phyloP scores from a whole-genome alignment of 1,140 invertebrate genomes.

The Andricus grossulariae region DNA sequence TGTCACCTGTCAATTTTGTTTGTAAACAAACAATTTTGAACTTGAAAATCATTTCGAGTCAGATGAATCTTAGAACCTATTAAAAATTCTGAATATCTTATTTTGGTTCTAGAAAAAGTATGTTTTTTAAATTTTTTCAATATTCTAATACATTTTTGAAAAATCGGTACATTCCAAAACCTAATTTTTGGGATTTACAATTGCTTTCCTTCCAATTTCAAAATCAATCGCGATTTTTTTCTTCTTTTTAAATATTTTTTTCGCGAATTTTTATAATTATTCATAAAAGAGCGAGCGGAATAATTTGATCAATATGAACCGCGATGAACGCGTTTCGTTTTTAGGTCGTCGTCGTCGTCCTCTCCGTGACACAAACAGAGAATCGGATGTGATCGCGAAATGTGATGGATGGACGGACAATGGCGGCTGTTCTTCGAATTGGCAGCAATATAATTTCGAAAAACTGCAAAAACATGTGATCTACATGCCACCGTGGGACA shows the following conservation, averaged over 20 bases:
- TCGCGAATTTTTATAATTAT: background rate
- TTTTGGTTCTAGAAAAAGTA: too few species aligned
- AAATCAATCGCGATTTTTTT: too few species aligned
- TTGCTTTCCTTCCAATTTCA: too few species aligned
- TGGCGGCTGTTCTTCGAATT: slow-evolving; percentile 55
- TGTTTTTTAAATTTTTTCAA: background rate
- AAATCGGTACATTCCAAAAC: slow-evolving; percentile 7
- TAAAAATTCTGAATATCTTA: too few species aligned
- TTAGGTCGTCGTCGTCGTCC: slow-evolving; percentile 5
- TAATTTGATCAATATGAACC: slow-evolving; percentile 6
- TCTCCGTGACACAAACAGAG: slow-evolving; percentile 5
- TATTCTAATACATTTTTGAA: background rate
- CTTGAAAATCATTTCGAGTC: too few species aligned
- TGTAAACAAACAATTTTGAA: background rate
- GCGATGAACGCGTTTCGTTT: slow-evolving; percentile 15
- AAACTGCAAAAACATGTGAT: slow-evolving; percentile 60
- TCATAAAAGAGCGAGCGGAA: background rate
- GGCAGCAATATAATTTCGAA: slow-evolving; percentile 46
- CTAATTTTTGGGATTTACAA: too few species aligned
- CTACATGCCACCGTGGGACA: slow-evolving; percentile 36
- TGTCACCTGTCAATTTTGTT: background rate
- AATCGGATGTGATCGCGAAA: slow-evolving; percentile 28
- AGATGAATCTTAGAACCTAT: too few species aligned
- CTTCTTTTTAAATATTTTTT: background rate
- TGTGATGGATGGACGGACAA: slow-evolving; percentile 49